Evolutionary conservation across 2,797 vertebrate species (phyloP).

Genomic region (Eidolon dupreanum): DNA sequence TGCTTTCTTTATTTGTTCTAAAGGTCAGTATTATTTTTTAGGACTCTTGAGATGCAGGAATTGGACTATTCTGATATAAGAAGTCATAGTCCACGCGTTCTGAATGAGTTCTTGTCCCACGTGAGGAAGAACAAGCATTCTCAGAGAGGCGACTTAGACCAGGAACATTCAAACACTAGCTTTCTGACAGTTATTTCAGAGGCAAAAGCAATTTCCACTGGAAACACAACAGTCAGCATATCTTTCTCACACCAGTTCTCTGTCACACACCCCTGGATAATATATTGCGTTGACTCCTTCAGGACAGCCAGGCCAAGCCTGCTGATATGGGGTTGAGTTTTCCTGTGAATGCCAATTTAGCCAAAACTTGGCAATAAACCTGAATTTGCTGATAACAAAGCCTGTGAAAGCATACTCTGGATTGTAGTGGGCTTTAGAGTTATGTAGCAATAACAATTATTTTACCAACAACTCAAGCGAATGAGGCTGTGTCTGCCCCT

Average conservation of each 20-base stretch:
- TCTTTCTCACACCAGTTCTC: constrained; percentile 46
- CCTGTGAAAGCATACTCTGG: background rate
- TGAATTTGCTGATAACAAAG: constrained; percentile 25
- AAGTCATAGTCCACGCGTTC: background rate
- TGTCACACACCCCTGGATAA: constrained; percentile 57
- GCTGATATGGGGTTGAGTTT: constrained; percentile 34
- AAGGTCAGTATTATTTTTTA: constrained; percentile 24
- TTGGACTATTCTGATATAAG: background rate
- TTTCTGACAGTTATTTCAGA: constrained; percentile 62
- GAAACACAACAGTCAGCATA: constrained; percentile 69
- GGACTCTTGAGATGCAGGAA: background rate
- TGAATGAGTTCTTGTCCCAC: background rate
- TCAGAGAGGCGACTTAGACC: constrained; percentile 20
- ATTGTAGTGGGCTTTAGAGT: background rate
- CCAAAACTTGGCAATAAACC: constrained; percentile 45
- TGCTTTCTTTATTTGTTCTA: background rate
- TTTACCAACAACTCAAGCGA: background rate
- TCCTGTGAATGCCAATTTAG: constrained; percentile 33
- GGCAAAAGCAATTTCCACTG: constrained; percentile 57
- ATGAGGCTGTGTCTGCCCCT: background rate
- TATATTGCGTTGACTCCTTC: constrained; percentile 29
- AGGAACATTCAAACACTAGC: constrained; percentile 25
- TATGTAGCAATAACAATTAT: background rate
- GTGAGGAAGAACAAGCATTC: background rate
- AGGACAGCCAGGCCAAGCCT: constrained; percentile 33